phyloP scores from a whole-genome alignment of 1,140 invertebrate genomes.

The Leptonema lineaticorne region DNA sequence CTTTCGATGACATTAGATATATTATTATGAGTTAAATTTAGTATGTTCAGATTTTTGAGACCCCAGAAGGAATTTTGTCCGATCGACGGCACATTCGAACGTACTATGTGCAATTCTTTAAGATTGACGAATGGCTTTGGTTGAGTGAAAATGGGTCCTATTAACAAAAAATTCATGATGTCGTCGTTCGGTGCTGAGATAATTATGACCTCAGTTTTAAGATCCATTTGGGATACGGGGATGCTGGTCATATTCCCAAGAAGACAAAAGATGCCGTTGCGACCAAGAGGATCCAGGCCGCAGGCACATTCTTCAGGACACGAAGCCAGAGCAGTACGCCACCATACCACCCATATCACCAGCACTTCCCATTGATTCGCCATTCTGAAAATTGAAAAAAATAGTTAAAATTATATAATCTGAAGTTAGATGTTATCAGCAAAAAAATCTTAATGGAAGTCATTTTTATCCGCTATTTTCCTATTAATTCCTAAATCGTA shows the following conservation, averaged over 20 bases:
- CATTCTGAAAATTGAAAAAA: conserved; percentile 34
- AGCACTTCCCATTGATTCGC: conserved; percentile 23
- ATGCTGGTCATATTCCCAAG: conserved; percentile 63
- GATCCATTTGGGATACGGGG: conserved; percentile 62
- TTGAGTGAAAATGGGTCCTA: conserved; percentile 70
- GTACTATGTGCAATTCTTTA: conserved; percentile 72
- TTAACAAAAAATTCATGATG: conserved; percentile 65
- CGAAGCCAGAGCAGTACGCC: neutral
- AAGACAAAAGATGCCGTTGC: conserved; percentile 48
- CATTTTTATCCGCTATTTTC: neutral
- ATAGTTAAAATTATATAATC: too few species aligned
- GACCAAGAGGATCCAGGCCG: conserved; percentile 23
- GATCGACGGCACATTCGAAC: conserved; percentile 75
- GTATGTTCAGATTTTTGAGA: conserved; percentile 63
- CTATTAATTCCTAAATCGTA: neutral
- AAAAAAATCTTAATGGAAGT: too few species aligned
- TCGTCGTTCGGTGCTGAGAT: conserved; percentile 66
- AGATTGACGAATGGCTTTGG: conserved; percentile 61
- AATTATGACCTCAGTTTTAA: conserved; percentile 65
- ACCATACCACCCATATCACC: conserved; percentile 28
- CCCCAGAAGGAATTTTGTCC: conserved; percentile 78
- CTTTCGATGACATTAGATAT: conserved; percentile 74
- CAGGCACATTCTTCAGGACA: conserved; percentile 38
- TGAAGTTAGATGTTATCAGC: too few species aligned
- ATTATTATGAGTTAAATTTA: conserved; percentile 77